These are phyloP conservation scores for Oegoconia quadripuncta DNA, from an alignment of 2,888 invertebrate species.

Conservation along the genomic window DNA sequence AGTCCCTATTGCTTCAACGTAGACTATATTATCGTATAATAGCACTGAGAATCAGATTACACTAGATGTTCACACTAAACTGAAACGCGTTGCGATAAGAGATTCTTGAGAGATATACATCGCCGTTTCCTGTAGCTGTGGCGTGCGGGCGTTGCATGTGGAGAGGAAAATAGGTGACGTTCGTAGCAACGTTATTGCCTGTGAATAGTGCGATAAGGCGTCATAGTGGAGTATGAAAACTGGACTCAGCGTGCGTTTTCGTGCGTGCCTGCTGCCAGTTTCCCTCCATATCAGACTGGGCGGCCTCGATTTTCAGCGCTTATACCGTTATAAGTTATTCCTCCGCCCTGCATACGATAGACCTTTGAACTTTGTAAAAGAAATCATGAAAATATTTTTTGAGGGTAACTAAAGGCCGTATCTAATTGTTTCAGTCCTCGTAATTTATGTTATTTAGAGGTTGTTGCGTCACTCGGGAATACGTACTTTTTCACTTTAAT, in stretches of 20 bases:
- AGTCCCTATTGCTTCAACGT: constrained; percentile 31
- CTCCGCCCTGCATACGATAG: constrained; percentile 61
- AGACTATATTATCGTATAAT: constrained; percentile 34
- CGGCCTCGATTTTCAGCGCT: constrained; percentile 71
- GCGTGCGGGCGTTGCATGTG: constrained; percentile 15
- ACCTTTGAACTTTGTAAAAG: constrained; percentile 38
- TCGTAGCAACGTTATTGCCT: constrained; percentile 20
- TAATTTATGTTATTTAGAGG: neutral
- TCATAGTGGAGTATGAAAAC: constrained; percentile 31
- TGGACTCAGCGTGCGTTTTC: constrained; percentile 64
- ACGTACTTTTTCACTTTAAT: too few relatives aligned
- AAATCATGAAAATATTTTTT: constrained; percentile 5
- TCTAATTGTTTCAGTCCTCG: neutral
- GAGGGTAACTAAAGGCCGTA: neutral
- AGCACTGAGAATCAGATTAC: constrained; percentile 34
- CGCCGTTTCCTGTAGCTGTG: constrained; percentile 18
- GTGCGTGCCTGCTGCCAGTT: constrained; percentile 71
- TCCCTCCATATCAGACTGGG: constrained; percentile 58
- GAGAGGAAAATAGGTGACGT: constrained; percentile 24
- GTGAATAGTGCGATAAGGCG: constrained; percentile 16
- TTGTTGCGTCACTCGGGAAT: too few relatives aligned
- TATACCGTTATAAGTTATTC: constrained; percentile 67
- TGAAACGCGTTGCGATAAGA: constrained; percentile 14
- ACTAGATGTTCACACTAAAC: constrained; percentile 34
- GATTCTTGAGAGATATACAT: constrained; percentile 20